phyloP scores from a whole-genome alignment of 2,888 invertebrate genomes.

The Rapana venosa region DNA sequence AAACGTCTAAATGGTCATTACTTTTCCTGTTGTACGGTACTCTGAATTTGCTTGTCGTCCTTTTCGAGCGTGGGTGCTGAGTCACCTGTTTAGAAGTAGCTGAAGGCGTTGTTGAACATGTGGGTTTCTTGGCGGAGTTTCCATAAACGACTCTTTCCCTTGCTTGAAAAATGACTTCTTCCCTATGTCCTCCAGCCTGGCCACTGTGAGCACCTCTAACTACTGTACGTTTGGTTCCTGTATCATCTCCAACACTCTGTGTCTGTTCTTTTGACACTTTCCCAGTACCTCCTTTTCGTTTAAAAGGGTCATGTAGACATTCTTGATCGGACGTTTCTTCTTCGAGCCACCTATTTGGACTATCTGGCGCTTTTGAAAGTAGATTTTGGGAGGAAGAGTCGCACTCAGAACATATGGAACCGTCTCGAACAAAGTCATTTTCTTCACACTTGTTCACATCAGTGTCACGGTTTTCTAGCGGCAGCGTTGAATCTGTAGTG shows the following conservation, averaged over 20 bases:
- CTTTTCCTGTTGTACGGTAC: not conserved
- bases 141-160: not conserved
- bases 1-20: not conserved
- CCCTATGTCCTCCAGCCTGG: not conserved
- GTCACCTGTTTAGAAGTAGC: not conserved
- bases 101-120: too few relatives aligned
- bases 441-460: not conserved
- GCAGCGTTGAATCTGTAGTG: not conserved
- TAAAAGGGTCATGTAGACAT: not conserved
- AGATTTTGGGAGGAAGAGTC: not conserved
- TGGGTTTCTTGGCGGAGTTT: not conserved
- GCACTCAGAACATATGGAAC: not conserved
- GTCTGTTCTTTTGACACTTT: not conserved
- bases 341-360: not conserved
- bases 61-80: not conserved
- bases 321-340: not conserved
- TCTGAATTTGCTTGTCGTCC: not conserved
- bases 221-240: not conserved
- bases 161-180: not conserved
- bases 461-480: not conserved
- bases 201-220: not conserved
- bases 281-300: too few relatives aligned
- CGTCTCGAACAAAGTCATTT: not conserved
- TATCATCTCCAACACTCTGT: not conserved
- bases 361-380: not conserved